Evolutionary conservation across 2,888 invertebrate species (phyloP).

Genomic region (Laothoe populi): DNA sequence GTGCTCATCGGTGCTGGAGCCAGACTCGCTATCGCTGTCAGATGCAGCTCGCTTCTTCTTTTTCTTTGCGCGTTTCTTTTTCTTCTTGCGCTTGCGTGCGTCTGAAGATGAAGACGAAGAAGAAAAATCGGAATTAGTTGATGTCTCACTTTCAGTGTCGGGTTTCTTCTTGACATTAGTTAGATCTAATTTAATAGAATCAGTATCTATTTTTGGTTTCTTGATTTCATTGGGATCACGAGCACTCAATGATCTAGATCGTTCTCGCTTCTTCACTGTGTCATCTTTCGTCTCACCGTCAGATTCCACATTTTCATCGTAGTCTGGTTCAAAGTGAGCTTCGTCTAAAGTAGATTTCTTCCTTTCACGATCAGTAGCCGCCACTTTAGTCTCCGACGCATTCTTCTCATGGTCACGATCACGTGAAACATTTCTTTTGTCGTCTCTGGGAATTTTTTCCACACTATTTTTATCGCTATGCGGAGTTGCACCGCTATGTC

Average conservation of each 20-base stretch:
- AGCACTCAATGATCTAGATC: conserved; percentile 59
- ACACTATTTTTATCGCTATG: conserved; percentile 54
- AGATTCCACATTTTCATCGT: conserved; percentile 86
- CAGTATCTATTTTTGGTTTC: conserved; percentile 65
- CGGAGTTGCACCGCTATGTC: conserved; percentile 49
- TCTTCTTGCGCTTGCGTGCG: conserved; percentile 85
- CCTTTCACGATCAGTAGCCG: conserved; percentile 74
- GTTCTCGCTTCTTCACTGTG: conserved; percentile 68
- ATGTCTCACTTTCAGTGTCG: conserved; percentile 73
- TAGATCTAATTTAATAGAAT: conserved; percentile 78
- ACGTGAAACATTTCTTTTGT: conserved; percentile 48
- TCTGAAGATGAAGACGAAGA: conserved; percentile 81
- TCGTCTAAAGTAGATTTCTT: conserved; percentile 89
- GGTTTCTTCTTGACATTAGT: conserved; percentile 80
- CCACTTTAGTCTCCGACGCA: conserved; percentile 44
- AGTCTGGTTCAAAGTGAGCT: conserved; percentile 90
- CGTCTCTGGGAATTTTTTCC: conserved; percentile 59
- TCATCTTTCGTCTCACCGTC: conserved; percentile 87
- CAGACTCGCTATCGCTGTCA: conserved; percentile 87
- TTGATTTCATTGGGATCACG: conserved; percentile 56
- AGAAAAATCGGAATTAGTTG: conserved; percentile 77
- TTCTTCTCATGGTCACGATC: conserved; percentile 51
- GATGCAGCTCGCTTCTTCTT: conserved; percentile 86
- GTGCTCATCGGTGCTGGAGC: conserved; percentile 87
- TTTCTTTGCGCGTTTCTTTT: conserved; percentile 86